phyloP scores from a whole-genome alignment of 2,797 vertebrate genomes.

The Iguana delicatissima region DNA sequence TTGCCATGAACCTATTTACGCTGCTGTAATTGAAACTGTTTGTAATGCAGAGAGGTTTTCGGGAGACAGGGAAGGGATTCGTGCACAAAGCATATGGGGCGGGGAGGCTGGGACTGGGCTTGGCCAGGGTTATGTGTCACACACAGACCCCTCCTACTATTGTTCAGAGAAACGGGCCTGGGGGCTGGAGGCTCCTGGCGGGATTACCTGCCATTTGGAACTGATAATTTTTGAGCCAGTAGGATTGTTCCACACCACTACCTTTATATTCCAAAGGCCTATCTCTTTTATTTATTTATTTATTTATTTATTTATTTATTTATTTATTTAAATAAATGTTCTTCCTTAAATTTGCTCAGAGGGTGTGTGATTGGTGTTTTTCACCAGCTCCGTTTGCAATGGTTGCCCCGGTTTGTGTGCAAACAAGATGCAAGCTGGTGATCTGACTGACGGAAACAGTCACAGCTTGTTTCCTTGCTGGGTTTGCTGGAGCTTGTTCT shows the following conservation, averaged over 20 bases:
- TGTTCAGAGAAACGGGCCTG: not conserved
- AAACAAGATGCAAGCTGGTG: constrained; percentile 12
- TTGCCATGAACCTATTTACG: not conserved
- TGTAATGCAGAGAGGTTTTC: not conserved
- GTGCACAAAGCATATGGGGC: not conserved
- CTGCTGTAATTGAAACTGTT: not conserved
- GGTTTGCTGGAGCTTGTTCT: rapidly evolving
- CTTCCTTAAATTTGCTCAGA: not conserved
- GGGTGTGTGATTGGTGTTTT: constrained; percentile 16
- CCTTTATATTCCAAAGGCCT: not conserved
- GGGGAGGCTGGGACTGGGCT: not conserved
- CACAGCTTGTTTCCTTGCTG: constrained; percentile 15
- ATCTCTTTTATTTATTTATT: no score
- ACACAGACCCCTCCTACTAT: not conserved
- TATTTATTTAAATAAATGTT: not conserved
- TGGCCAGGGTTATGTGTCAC: not conserved
- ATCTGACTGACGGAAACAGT: constrained; percentile 31
- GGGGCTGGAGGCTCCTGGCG: not conserved
- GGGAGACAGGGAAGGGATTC: not conserved
- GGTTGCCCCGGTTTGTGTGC: not conserved
- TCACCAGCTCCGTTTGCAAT: constrained; percentile 39
- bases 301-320: no score
- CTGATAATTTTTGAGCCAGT: rapidly evolving
- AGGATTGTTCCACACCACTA: rapidly evolving
- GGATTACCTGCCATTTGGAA: rapidly evolving